Percentiles rank a stretch among this genome's conserved stretches.
Evolutionary conservation across 2,888 invertebrate species (phyloP).

Genomic region (Caenorhabditis japonica): DNA sequence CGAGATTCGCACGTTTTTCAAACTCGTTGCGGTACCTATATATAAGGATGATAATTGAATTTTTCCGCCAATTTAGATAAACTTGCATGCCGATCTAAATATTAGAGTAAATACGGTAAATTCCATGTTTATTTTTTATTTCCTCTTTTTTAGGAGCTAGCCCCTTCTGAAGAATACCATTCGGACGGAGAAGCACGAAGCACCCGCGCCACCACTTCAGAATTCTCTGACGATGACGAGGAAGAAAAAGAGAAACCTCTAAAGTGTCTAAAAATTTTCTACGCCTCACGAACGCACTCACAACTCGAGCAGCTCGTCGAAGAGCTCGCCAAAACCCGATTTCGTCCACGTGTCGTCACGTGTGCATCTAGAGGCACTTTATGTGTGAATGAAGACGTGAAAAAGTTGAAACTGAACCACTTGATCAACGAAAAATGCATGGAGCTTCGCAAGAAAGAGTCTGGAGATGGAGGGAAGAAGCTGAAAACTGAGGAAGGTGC

Average conservation of each 20-base stretch:
- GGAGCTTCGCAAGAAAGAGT: constrained; percentile 67
- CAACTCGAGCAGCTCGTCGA: constrained; percentile 94
- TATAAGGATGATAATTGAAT: no score
- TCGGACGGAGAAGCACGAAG: constrained; percentile 49
- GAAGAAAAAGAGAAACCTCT: constrained; percentile 30
- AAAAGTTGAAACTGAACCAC: constrained; percentile 60
- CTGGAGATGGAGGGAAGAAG: constrained; percentile 30
- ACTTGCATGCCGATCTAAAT: no score
- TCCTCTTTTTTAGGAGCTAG: constrained; percentile 27
- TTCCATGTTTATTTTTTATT: no score
- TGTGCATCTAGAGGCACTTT: constrained; percentile 81
- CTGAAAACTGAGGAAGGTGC: constrained; percentile 27
- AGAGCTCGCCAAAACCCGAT: constrained; percentile 87
- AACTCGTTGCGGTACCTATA: no score
- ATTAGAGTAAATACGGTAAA: no score
- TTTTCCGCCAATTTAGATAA: no score
- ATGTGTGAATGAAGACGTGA: constrained; percentile 88
- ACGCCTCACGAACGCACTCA: constrained; percentile 96
- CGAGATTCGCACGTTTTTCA: no score
- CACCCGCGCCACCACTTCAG: not conserved
- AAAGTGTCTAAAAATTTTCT: constrained; percentile 83
- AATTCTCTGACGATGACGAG: constrained; percentile 32
- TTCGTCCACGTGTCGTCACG: constrained; percentile 69
- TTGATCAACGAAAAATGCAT: constrained; percentile 73
- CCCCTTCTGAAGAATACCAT: constrained; percentile 75